These are phyloP conservation scores for Gymnopithys bicolor DNA, from an alignment of 2,797 vertebrate genomes.

Conservation along the genomic window DNA sequence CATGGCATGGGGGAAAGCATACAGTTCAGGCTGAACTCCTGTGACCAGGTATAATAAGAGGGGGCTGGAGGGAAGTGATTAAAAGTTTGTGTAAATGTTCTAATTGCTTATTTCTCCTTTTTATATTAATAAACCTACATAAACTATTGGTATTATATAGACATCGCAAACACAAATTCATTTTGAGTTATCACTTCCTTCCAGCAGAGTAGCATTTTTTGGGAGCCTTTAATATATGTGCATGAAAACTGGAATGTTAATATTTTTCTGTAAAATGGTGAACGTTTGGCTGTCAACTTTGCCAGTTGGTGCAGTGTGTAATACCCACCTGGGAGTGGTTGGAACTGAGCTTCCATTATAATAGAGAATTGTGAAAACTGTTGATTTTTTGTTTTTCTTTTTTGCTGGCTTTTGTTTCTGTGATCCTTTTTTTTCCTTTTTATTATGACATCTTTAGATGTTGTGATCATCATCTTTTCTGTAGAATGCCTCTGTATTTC, in stretches of 20 bases:
- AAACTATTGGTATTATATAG: neutral
- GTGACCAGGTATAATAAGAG: neutral
- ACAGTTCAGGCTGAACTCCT: neutral
- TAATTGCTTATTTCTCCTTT: neutral
- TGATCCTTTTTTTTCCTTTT: neutral
- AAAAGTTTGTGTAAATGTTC: neutral
- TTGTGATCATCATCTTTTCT: neutral
- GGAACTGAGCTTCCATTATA: neutral
- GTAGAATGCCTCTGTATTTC: neutral
- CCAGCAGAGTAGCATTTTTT: neutral
- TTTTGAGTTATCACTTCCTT: neutral
- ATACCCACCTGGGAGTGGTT: neutral
- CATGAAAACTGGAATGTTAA: neutral
- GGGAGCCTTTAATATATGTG: neutral
- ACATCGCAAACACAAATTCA: neutral
- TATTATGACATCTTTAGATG: neutral
- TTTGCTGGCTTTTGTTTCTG: neutral
- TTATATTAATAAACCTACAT: neutral
- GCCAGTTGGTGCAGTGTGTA: neutral
- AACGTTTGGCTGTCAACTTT: neutral
- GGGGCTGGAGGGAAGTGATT: neutral
- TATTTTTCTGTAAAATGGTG: neutral
- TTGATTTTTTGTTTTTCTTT: neutral
- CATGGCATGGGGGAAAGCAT: neutral
- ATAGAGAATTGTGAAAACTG: neutral